phyloP scores from a whole-genome alignment of 2,113 vertebrate genomes.

The Scomber scombrus region DNA sequence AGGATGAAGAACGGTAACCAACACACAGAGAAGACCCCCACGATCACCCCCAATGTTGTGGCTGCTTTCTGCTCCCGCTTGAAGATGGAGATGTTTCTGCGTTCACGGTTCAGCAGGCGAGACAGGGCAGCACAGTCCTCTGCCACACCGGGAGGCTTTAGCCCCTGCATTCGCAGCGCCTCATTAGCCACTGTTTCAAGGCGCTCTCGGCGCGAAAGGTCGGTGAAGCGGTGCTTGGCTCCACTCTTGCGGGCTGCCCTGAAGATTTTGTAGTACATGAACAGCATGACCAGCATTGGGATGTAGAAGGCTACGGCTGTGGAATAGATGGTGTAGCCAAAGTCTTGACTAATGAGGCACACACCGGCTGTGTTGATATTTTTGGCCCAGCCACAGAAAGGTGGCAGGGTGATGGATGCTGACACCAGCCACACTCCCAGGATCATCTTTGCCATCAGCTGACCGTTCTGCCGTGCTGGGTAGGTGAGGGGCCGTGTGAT shows the following conservation, averaged over 20 bases:
- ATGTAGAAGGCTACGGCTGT: slow-evolving; percentile 89
- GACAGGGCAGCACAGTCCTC: slow-evolving; percentile 85
- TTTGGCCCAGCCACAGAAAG: slow-evolving; percentile 88
- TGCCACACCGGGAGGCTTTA: slow-evolving; percentile 81
- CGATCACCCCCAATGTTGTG: slow-evolving; percentile 87
- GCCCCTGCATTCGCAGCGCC: slow-evolving; percentile 84
- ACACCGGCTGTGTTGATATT: slow-evolving; percentile 84
- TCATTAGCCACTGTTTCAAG: slow-evolving; percentile 80
- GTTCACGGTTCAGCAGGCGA: slow-evolving; percentile 82
- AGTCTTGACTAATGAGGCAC: slow-evolving; percentile 89
- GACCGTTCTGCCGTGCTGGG: slow-evolving; percentile 86
- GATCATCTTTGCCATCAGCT: slow-evolving; percentile 89
- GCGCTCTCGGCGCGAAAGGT: slow-evolving; percentile 75
- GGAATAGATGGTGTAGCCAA: slow-evolving; percentile 88
- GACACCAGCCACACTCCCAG: slow-evolving; percentile 86
- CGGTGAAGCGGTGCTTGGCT: slow-evolving; percentile 85
- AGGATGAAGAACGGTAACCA: slow-evolving; percentile 88
- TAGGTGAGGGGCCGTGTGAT: slow-evolving; percentile 88
- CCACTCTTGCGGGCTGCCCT: slow-evolving; percentile 86
- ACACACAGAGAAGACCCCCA: slow-evolving; percentile 86
- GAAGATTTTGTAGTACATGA: slow-evolving; percentile 90
- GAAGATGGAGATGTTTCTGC: slow-evolving; percentile 88
- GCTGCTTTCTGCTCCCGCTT: slow-evolving; percentile 88
- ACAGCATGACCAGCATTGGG: slow-evolving; percentile 88
- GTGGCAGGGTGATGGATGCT: slow-evolving; percentile 87